phyloP scores from a whole-genome alignment of 2,797 vertebrate genomes.

The Esox masquinongy region DNA sequence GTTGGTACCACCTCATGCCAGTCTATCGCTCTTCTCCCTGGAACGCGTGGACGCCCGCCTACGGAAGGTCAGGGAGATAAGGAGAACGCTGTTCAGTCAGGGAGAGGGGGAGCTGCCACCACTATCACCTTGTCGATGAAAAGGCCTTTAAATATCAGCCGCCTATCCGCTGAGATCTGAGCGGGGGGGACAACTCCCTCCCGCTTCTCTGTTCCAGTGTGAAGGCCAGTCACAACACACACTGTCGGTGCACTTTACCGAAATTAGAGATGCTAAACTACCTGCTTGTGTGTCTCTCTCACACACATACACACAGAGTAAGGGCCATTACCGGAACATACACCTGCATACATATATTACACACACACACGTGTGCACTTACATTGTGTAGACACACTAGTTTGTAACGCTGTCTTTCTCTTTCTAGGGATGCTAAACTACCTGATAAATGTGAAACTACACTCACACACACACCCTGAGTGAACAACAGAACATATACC shows the following conservation, averaged over 20 bases:
- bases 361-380: neutral
- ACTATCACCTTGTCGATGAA: slow-evolving; percentile 54
- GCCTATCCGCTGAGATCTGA: slow-evolving; percentile 15
- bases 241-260: neutral
- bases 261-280: neutral
- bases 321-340: neutral
- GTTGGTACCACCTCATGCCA: slow-evolving; percentile 5
- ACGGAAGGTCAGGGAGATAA: slow-evolving; percentile 70
- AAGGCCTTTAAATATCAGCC: slow-evolving; percentile 56
- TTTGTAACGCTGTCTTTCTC: too few relatives aligned
- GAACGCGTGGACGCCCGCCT: slow-evolving; percentile 17
- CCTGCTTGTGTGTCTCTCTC: neutral
- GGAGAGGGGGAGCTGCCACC: slow-evolving; percentile 56
- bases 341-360: neutral
- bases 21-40: neutral
- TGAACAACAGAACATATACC: too few relatives aligned
- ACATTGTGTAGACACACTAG: slow-evolving; percentile 16
- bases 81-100: slow-evolving; percentile 50
- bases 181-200: slow-evolving; percentile 19
- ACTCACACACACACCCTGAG: slow-evolving; percentile 17
- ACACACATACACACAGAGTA: neutral
- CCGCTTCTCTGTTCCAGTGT: neutral
- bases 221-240: neutral
- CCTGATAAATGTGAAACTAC: neutral
- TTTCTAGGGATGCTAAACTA: too few relatives aligned